Evolutionary conservation across 2,888 invertebrate genomes (phyloP), one percentile per base, ranked within the genome.

Genomic region (Terebella lapidaria): DNA sequence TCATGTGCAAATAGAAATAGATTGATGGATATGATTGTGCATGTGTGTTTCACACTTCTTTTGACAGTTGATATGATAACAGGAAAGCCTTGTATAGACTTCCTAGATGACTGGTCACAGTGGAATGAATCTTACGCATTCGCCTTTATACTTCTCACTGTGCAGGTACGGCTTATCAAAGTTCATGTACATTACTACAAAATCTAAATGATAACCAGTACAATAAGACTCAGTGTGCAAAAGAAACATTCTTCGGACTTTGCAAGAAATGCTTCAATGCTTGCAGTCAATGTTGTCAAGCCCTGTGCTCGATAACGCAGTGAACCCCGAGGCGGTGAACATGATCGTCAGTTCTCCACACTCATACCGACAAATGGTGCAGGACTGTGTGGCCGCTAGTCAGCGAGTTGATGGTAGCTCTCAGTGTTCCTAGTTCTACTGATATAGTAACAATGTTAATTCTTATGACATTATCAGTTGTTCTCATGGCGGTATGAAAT

Each of bases 361-460:
- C 56, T 62, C 72, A 15, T 78, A 77, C 65, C 68, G 68, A 57
- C 75, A 77, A 66, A 72, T 77, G 69, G 73, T 75, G 47, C 67
- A 68, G 22, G 76, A 78, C 58, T 78, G 78, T 70, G 76, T 78
- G 1, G 67, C 69, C n/a, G 72, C 73, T 47, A 77, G 77, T 71
- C 74, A 74, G 58, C 64, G 70, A 56, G 68, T 78, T 22, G 75
- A 77, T 62, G 74, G 75, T 70, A 66, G 15, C 46, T 30, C 35
- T 35, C n/a, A n/a, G n/a, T n/a, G n/a, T n/a, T n/a, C n/a, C n/a
- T n/a, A n/a, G n/a, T n/a, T n/a, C n/a, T n/a, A n/a, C n/a, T n/a
- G n/a, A n/a, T n/a, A n/a, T n/a, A n/a, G n/a, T n/a, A n/a, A n/a
- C n/a, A n/a, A n/a, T n/a, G n/a, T n/a, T n/a, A n/a, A n/a, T n/a